phyloP scores from a whole-genome alignment of 2,113 vertebrate genomes.

The Tautogolabrus adspersus region DNA sequence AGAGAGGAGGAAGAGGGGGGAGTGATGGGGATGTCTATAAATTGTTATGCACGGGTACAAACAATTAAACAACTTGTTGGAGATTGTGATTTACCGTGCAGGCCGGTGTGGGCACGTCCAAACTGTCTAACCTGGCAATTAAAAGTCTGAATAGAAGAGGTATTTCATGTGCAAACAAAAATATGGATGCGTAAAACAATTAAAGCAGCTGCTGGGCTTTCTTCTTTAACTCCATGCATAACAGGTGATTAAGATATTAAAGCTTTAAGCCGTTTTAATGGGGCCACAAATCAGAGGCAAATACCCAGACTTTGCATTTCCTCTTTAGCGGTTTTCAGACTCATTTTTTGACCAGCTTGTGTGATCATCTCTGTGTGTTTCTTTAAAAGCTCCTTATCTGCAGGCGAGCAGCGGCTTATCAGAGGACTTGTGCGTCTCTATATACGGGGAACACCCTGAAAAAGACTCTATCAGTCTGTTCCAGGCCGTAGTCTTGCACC shows the following conservation, averaged over 20 bases:
- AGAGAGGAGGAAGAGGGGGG: slow-evolving; percentile 34
- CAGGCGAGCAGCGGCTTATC: slow-evolving; percentile 86
- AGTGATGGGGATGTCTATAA: slow-evolving; percentile 33
- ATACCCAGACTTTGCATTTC: slow-evolving; percentile 19
- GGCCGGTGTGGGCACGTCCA: slow-evolving; percentile 16
- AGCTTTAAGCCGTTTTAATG: background rate
- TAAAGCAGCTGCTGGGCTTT: slow-evolving; percentile 2
- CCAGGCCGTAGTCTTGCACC: slow-evolving; percentile 75
- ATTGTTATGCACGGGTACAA: slow-evolving; percentile 53
- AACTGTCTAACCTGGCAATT: slow-evolving; percentile 18
- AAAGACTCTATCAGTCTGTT: slow-evolving; percentile 81
- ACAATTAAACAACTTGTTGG: slow-evolving; percentile 72
- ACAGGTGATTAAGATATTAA: background rate
- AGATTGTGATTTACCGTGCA: slow-evolving; percentile 53
- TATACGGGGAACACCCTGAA: slow-evolving; percentile 81
- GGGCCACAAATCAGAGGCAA: slow-evolving; percentile 16
- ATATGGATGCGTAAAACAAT: slow-evolving; percentile 21
- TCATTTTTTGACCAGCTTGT: slow-evolving; percentile 7
- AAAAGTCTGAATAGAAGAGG: slow-evolving; percentile 1
- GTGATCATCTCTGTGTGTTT: slow-evolving; percentile 7
- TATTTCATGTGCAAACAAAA: slow-evolving; percentile 39
- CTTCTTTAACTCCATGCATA: background rate
- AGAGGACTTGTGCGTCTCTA: slow-evolving; percentile 77
- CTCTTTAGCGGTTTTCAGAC: slow-evolving; percentile 25
- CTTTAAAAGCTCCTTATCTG: slow-evolving; percentile 84